These are phyloP conservation scores for Ramphastos sulfuratus DNA, from an alignment of 2,113 vertebrate species.

Conservation along the genomic window DNA sequence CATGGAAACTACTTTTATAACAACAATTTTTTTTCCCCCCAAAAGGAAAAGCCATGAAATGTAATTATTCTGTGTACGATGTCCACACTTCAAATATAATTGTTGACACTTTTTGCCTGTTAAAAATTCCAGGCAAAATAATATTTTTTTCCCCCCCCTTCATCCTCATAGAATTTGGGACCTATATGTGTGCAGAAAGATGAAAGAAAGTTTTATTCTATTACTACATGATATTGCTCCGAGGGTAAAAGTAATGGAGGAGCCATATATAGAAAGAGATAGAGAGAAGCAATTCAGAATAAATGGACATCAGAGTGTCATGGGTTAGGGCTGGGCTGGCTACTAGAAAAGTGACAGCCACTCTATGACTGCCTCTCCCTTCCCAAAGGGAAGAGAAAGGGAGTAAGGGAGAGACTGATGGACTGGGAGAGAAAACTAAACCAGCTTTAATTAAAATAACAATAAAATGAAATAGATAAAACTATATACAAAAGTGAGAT, in stretches of 20 bases:
- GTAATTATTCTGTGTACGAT: conserved; percentile 26
- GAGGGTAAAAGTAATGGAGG: background rate
- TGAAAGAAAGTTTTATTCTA: background rate
- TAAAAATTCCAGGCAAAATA: conserved; percentile 3
- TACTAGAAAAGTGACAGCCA: too few relatives aligned
- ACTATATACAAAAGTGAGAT: too few relatives aligned
- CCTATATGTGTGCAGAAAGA: background rate
- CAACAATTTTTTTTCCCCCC: background rate
- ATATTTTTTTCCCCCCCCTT: background rate
- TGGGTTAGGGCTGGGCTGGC: too few relatives aligned
- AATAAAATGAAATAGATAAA: too few relatives aligned
- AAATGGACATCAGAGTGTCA: background rate
- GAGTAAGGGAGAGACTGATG: too few relatives aligned
- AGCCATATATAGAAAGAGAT: background rate
- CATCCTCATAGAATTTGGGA: background rate
- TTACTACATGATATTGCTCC: background rate
- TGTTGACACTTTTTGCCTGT: conserved; percentile 29
- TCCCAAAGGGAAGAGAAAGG: too few relatives aligned
- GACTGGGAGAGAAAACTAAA: too few relatives aligned
- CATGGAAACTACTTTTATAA: conserved; percentile 30
- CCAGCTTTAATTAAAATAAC: too few relatives aligned
- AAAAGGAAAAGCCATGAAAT: conserved; percentile 19
- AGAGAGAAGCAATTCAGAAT: background rate
- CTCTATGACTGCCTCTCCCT: too few relatives aligned
- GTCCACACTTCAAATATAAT: conserved; percentile 14